These are phyloP conservation scores for Neodontobutis hainanensis DNA, from an alignment of 2,113 vertebrate species.

Conservation along the genomic window DNA sequence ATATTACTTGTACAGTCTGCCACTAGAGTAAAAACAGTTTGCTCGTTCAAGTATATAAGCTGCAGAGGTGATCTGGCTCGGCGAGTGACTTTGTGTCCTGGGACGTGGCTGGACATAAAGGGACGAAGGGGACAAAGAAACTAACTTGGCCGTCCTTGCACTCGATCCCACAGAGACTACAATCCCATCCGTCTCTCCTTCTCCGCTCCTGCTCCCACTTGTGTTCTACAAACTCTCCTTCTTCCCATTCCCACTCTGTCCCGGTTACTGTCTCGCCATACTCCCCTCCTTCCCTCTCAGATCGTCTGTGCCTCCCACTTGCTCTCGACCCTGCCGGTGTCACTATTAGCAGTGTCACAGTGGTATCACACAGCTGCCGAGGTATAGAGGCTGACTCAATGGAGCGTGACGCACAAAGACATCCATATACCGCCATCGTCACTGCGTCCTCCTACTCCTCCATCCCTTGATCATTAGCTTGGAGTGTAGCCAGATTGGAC, in stretches of 20 bases:
- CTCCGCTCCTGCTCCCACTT: slow-evolving; percentile 26
- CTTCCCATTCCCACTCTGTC: slow-evolving; percentile 11
- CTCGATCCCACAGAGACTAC: slow-evolving; percentile 74
- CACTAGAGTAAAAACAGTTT: slow-evolving; percentile 52
- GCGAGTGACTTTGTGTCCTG: slow-evolving; percentile 59
- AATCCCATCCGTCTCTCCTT: slow-evolving; percentile 65
- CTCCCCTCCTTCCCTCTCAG: not conserved
- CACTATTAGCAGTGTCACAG: slow-evolving; percentile 62
- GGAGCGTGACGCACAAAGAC: slow-evolving; percentile 66
- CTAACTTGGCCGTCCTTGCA: slow-evolving; percentile 90
- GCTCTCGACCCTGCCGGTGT: slow-evolving; percentile 55
- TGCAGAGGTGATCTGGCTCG: slow-evolving; percentile 60
- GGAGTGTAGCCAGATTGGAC: slow-evolving; percentile 59
- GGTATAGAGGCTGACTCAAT: slow-evolving; percentile 66
- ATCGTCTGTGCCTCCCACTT: slow-evolving; percentile 51
- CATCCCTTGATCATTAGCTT: slow-evolving; percentile 62
- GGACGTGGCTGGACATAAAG: slow-evolving; percentile 73
- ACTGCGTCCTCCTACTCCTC: slow-evolving; percentile 55
- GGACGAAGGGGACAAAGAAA: slow-evolving; percentile 55
- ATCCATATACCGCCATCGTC: slow-evolving; percentile 44
- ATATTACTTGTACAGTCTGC: slow-evolving; percentile 24
- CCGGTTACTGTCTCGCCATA: slow-evolving; percentile 22
- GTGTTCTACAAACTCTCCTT: slow-evolving; percentile 12
- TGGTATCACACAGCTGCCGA: slow-evolving; percentile 62
- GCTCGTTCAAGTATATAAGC: slow-evolving; percentile 52